These are phyloP conservation scores for Diacarnus erythraeanus DNA, from an alignment of 37 sponge, comb jelly and placozoan species.

Conservation along the genomic window DNA sequence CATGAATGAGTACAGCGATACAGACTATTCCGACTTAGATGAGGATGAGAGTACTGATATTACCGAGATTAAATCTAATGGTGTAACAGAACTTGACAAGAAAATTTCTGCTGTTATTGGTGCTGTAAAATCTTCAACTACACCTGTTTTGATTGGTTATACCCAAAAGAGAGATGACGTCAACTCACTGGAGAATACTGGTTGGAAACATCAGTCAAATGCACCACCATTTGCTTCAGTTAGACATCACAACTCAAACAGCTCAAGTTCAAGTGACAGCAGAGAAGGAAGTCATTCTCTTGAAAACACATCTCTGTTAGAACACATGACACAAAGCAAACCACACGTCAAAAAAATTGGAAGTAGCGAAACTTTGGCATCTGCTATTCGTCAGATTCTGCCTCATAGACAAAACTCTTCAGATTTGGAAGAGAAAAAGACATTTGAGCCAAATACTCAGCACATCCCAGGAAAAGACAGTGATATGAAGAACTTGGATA, in stretches of 20 bases:
- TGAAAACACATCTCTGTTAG: too few species aligned
- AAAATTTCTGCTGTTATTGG: too few species aligned
- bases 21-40: conserved; percentile 52
- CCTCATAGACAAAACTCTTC: neutral
- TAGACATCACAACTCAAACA: too few species aligned
- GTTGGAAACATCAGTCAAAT: too few species aligned
- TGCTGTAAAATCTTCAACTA: too few species aligned
- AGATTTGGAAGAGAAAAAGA: neutral
- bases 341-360: neutral
- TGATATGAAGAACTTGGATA: neutral
- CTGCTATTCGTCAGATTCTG: neutral
- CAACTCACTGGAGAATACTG: too few species aligned
- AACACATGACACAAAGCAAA: too few species aligned
- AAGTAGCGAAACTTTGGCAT: neutral
- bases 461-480: neutral
- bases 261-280: neutral
- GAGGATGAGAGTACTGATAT: neutral
- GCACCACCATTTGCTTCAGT: too few species aligned
- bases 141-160: too few species aligned
- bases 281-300: neutral
- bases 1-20: conserved; percentile 21
- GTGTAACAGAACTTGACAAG: too few species aligned
- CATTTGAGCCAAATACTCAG: neutral
- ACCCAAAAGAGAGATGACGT: too few species aligned
- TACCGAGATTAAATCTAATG: neutral